Evolutionary conservation across 2,888 invertebrate genomes (phyloP), one percentile per base, ranked within the genome.

Genomic region (Erebia aethiops): DNA sequence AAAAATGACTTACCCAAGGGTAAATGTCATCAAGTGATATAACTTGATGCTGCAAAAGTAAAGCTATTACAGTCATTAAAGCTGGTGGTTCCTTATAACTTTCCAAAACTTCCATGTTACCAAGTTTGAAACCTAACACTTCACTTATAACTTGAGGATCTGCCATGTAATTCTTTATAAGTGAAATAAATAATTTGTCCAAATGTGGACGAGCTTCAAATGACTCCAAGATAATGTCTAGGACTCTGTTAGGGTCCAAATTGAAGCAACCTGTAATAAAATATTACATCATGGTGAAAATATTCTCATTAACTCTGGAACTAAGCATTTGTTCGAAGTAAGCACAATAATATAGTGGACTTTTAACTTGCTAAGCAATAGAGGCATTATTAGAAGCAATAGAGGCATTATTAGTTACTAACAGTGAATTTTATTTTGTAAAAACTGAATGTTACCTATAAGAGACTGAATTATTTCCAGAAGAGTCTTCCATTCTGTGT

Each of bases 181-280:
- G 93, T 0, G 97, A 97, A 83, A 99, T 96, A 88, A 98, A 99
- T 79, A 98, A 94, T 67, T 95, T 94, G 79, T 96, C 95, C 86
- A 96, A 94, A 78, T 97, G 95, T 0, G 97, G 96, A 69, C 97
- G 95, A 77, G 96, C 96, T 87, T 99, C 99, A 93, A 99, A 99
- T 43, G 98, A 97, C 89, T 99, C 99, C 80, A 99, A 93, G 78
- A 99, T 97, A 75, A 99, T 96, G 86, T 99, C 99, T 76, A 99
- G 92, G 14, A 99, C 99, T 83, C 99, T 95, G 89, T 99, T 99
- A 5, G 99, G 99, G 91, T 99, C 99, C 86, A 99, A 95, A 93
- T 99, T 99, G 87, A 99, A 99, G 88, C 99, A 99, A 82, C 99
- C 99, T 98, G 87, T 61, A 93, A 94, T 70, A 71, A 61, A 62